phyloP scores from a whole-genome alignment of 1,140 invertebrate species.

The Drosophila melanica region DNA sequence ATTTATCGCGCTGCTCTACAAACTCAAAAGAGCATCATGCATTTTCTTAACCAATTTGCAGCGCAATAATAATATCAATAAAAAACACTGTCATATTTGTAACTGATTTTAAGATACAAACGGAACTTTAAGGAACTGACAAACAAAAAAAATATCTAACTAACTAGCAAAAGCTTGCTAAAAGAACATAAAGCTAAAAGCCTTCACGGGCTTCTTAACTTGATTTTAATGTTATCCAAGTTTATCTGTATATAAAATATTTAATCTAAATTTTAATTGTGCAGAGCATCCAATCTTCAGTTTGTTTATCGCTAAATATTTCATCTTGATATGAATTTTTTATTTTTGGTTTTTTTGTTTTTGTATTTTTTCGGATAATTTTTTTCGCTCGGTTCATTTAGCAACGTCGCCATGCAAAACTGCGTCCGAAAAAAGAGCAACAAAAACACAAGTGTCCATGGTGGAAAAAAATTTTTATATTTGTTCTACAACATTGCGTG shows the following conservation, averaged over 20 bases:
- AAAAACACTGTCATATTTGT: too few relatives aligned
- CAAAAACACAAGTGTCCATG: slow-evolving; percentile 34
- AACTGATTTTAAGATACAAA: too few relatives aligned
- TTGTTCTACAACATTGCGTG: slow-evolving; percentile 69
- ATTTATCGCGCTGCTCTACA: slow-evolving; percentile 40
- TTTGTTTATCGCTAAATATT: background rate
- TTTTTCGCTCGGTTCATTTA: slow-evolving; percentile 71
- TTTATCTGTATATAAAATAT: too few relatives aligned
- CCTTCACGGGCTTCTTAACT: background rate
- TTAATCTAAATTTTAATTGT: background rate
- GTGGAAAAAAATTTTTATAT: slow-evolving; percentile 64
- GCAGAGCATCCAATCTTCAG: slow-evolving; percentile 4
- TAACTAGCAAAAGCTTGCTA: too few relatives aligned
- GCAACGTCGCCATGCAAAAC: slow-evolving; percentile 72
- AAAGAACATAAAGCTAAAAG: background rate
- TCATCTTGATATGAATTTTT: slow-evolving; percentile 52
- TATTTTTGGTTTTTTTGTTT: slow-evolving; percentile 51
- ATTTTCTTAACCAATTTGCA: background rate
- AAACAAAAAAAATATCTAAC: too few relatives aligned
- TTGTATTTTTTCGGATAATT: slow-evolving; percentile 54
- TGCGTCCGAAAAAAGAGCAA: slow-evolving; percentile 56
- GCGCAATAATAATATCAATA: background rate
- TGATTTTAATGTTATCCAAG: background rate
- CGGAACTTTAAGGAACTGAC: too few relatives aligned
- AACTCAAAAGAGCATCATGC: background rate